Conservation (phyloP, 2,113 vertebrate genomes). For the Plecturocebus donacophilus region DNA sequence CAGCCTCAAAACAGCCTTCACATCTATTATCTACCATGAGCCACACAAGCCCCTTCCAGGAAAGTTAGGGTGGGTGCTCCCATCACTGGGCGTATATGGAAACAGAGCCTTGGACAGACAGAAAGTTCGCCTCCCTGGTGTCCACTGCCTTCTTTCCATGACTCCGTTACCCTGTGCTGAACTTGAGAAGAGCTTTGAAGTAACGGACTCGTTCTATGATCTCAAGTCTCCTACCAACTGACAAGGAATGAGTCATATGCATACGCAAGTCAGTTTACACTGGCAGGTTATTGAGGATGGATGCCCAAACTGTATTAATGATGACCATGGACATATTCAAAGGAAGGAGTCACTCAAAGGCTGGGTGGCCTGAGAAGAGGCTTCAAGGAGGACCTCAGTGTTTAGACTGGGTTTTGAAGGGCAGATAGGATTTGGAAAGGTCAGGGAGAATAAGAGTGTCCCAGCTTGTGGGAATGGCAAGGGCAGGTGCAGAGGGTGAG, state of each 20-base stretch:
- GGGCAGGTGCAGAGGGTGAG: too few species aligned
- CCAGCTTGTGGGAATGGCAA: not conserved
- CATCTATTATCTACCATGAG: not conserved
- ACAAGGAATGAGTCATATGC: not conserved
- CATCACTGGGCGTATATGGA: fast-evolving
- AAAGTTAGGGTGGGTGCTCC: not conserved
- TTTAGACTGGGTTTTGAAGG: not conserved
- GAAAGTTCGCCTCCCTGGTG: not conserved
- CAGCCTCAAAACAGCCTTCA: not conserved
- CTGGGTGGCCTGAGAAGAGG: not conserved
- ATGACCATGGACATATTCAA: too few species aligned
- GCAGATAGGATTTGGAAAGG: not conserved
- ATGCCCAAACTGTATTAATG: not conserved
- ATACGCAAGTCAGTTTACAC: not conserved
- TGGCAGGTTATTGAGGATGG: not conserved
- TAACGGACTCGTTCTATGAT: not conserved
- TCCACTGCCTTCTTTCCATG: not conserved
- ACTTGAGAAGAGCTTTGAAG: not conserved
- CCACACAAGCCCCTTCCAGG: not conserved
- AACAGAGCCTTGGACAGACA: not conserved
- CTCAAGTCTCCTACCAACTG: not conserved
- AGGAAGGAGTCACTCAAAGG: not conserved
- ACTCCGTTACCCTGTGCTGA: not conserved
- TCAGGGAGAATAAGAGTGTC: not conserved
- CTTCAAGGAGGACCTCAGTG: not conserved